Base-by-base conservation (phyloP, 2,797 vertebrate genomes). In the Acanthurus tractus region DNA sequence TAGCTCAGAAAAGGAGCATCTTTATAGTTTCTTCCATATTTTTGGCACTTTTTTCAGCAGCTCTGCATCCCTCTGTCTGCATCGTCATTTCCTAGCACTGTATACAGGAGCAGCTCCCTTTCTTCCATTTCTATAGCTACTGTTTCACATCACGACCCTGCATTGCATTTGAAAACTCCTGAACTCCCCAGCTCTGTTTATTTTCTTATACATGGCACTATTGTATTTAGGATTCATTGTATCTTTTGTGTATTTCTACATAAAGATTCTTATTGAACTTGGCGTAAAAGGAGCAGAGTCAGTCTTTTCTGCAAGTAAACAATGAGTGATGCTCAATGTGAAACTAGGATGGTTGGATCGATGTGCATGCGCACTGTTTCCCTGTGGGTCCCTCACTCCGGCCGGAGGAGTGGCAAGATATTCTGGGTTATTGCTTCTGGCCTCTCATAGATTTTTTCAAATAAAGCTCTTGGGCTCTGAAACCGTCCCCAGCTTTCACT, bases 21-120 rank as follows among this genome's bases (percentile, higher is more conserved):
- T 55, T 70, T 34, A 62, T 56, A 83, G 72, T 79, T 79, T 81
- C 65, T 74, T 70, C 56, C 5, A 2, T 83, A 63, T 84, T 74
- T 89, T 82, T 89, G 84, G 74, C 84, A 86, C 78, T 82, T 86
- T 77, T 78, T 9, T 46, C 77, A 7, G 1, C 63, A 78, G 59
- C 20, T 75, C 74, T 79, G 57, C 74, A 34, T 46, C 42, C 5
- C 6, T 45, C 42, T 36, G 12, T 61, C 49, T 22, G 6, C 61
- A 42, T 69, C 52, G 56, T 74, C 61, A 11, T 46, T 52, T 78
- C 29, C 1, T 18, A 7, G 15, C 53, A 23, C 67, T 50, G 38
- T 59, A 49, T 48, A 78, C 20, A 70, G 44, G 68, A 57, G 69
- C 66, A 14, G 40, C 46, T 78, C 38, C 23, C 63, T 59, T 58